These are phyloP conservation scores for Strigamia crassipes DNA, from an alignment of 2,888 invertebrate genomes.

Conservation along the genomic window DNA sequence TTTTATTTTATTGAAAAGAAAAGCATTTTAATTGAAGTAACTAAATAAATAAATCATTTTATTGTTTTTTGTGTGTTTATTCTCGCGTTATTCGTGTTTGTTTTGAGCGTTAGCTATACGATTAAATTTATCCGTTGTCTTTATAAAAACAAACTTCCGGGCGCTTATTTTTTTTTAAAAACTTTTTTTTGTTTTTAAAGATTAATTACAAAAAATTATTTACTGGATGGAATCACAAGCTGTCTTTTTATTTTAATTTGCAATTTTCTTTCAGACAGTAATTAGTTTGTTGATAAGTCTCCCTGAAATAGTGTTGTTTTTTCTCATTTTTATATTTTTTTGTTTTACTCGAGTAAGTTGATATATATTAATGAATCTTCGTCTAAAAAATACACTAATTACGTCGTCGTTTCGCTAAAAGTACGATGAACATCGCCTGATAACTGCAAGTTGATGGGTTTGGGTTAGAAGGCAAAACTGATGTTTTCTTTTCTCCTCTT, in stretches of 20 bases:
- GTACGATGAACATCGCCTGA: conserved; percentile 18
- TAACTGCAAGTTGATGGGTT: conserved; percentile 26
- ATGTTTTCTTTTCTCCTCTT: background rate
- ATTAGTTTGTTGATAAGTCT: conserved; percentile 36
- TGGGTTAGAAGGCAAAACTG: conserved; percentile 20
- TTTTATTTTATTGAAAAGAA: too few species aligned
- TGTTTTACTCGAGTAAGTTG: background rate
- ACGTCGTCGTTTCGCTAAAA: conserved; percentile 22
- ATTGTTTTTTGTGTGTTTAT: too few species aligned
- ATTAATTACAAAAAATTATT: background rate
- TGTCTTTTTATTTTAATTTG: conserved; percentile 14
- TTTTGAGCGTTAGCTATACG: too few species aligned
- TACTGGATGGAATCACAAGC: background rate
- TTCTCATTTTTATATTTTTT: background rate
- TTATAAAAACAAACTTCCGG: too few species aligned
- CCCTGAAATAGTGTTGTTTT: background rate
- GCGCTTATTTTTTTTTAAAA: too few species aligned
- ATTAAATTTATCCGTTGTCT: too few species aligned
- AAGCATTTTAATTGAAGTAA: too few species aligned
- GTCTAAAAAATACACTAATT: conserved; percentile 28
- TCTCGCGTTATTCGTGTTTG: too few species aligned
- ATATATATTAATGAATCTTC: conserved; percentile 25
- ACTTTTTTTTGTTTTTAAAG: too few species aligned
- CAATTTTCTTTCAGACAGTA: background rate
- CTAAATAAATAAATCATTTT: too few species aligned